Evolutionary conservation across 2,113 vertebrate species (phyloP).

Genomic region (Microtus oregoni): DNA sequence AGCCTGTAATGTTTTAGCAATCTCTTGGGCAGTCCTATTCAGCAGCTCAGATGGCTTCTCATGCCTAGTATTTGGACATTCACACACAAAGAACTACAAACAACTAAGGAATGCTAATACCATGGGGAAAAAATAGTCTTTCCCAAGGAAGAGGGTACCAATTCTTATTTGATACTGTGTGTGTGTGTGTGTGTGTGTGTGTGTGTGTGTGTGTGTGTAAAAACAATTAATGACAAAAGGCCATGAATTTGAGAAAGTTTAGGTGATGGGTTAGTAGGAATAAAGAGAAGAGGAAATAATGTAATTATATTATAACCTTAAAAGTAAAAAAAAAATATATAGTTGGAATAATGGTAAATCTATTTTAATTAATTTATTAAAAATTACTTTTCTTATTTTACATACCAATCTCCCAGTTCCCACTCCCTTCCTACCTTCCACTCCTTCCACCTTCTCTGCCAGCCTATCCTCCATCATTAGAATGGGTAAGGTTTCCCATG

Average conservation of each 20-base stretch:
- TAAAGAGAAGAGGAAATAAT: neutral
- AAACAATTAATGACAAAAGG: neutral
- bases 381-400: too few species aligned
- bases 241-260: neutral
- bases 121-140: neutral
- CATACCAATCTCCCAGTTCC: too few species aligned
- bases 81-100: neutral
- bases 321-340: too few species aligned
- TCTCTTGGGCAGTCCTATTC: too few species aligned
- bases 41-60: neutral
- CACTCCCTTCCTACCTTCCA: too few species aligned
- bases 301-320: neutral
- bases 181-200: neutral
- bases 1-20: neutral
- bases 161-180: neutral
- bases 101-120: neutral
- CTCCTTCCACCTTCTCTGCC: too few species aligned
- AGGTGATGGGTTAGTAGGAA: too few species aligned
- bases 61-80: neutral
- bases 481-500: too few species aligned
- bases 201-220: neutral
- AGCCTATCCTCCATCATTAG: too few species aligned
- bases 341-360: neutral
- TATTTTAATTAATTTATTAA: too few species aligned
- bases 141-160: accelerated